Conservation (phyloP, 2,113 vertebrate genomes). For the Tachysurus vachellii region DNA sequence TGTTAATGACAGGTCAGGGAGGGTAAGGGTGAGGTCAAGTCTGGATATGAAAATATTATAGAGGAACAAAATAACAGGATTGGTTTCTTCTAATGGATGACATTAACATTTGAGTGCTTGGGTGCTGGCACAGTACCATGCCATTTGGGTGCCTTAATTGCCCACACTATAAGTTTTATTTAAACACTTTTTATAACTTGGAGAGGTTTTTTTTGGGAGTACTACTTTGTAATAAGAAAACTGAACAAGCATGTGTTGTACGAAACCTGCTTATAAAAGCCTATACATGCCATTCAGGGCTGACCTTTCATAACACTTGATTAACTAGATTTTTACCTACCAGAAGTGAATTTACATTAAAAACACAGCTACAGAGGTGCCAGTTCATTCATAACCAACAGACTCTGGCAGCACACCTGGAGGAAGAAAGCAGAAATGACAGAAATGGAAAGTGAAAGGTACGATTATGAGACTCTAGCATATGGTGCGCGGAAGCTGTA, state of each 20-base stretch:
- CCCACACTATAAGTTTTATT: not conserved
- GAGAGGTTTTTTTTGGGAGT: not conserved
- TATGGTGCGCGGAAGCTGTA: constrained; percentile 22
- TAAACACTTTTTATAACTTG: not conserved
- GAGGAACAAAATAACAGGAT: constrained; percentile 22
- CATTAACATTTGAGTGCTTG: not conserved
- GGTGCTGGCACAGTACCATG: not conserved
- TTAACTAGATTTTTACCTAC: not conserved
- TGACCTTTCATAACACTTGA: not conserved
- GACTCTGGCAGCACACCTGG: constrained; percentile 5
- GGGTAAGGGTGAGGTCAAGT: constrained; percentile 10
- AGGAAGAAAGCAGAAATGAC: constrained; percentile 14
- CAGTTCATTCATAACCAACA: not conserved
- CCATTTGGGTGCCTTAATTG: constrained; percentile 1
- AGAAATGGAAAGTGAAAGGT: constrained; percentile 31
- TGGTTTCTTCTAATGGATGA: constrained; percentile 20
- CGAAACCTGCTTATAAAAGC: not conserved
- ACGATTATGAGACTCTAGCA: constrained; percentile 29
- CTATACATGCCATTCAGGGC: not conserved
- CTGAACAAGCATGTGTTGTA: not conserved
- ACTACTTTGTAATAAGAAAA: not conserved
- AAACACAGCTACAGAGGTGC: not conserved
- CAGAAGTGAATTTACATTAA: not conserved
- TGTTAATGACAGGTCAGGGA: constrained; percentile 25
- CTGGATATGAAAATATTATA: constrained; percentile 27